Evolutionary conservation across 1,140 invertebrate genomes (phyloP).

Genomic region (Drosophila mayri): DNA sequence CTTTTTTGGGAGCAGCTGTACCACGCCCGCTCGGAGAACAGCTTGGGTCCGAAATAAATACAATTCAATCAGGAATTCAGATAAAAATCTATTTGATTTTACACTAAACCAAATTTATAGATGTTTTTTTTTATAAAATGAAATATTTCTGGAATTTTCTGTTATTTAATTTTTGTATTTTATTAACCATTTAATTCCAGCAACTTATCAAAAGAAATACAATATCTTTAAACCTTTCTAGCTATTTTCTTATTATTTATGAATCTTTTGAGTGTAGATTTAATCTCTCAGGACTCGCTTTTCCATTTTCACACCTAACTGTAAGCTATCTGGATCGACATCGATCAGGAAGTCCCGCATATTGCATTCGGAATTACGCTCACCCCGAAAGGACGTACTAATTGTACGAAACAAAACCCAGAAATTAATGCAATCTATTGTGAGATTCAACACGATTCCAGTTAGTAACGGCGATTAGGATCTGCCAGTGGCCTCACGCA

Average conservation of each 20-base stretch:
- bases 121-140: not conserved
- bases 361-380: slow-evolving; percentile 31
- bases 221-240: not conserved
- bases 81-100: not conserved
- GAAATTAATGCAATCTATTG: slow-evolving; percentile 73
- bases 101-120: not conserved
- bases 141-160: not conserved
- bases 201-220: not conserved
- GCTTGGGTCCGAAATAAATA: slow-evolving; percentile 22
- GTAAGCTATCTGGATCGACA: slow-evolving; percentile 48
- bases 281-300: not conserved
- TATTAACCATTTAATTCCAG: not conserved
- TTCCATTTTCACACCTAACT: slow-evolving; percentile 32
- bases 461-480: slow-evolving; percentile 80
- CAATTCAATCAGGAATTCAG: slow-evolving; percentile 40
- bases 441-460: slow-evolving; percentile 71
- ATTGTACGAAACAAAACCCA: slow-evolving; percentile 59
- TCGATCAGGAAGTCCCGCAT: slow-evolving; percentile 63
- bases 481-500: slow-evolving; percentile 67
- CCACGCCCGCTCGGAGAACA: slow-evolving; percentile 54
- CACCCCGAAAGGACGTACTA: slow-evolving; percentile 63
- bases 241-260: not conserved
- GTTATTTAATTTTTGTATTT: not conserved
- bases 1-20: slow-evolving; percentile 58
- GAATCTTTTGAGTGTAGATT: not conserved